These are phyloP conservation scores for Halyomorpha halys DNA, from an alignment of 1,140 invertebrate species.

Conservation along the genomic window DNA sequence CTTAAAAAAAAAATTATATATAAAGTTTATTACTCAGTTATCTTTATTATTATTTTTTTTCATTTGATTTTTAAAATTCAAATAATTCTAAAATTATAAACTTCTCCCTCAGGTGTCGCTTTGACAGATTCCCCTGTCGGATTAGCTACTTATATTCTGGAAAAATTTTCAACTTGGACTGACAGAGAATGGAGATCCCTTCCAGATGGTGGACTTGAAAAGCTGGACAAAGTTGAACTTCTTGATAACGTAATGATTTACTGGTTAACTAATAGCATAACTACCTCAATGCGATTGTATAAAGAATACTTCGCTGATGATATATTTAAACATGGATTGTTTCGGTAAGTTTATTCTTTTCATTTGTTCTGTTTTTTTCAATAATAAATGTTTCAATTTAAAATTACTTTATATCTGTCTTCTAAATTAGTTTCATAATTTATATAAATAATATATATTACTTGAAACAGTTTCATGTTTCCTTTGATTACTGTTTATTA, in stretches of 20 bases:
- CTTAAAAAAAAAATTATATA: too few relatives aligned
- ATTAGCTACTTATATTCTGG: conserved; percentile 58
- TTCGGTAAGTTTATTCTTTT: conserved; percentile 37
- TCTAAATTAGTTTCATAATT: too few relatives aligned
- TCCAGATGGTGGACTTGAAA: conserved; percentile 57
- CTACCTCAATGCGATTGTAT: conserved; percentile 65
- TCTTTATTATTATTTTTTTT: too few relatives aligned
- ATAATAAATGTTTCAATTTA: conserved; percentile 13
- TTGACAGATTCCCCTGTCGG: conserved; percentile 52
- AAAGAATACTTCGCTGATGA: conserved; percentile 45
- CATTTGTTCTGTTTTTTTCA: too few relatives aligned
- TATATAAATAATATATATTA: too few relatives aligned
- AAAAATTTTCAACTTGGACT: conserved; percentile 60
- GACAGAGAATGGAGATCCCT: conserved; percentile 45
- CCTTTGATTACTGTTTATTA: too few relatives aligned
- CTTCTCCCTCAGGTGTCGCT: conserved; percentile 41
- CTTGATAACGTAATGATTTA: conserved; percentile 85
- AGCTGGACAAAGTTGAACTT: conserved; percentile 58
- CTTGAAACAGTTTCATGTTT: too few relatives aligned
- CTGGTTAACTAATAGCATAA: conserved; percentile 66
- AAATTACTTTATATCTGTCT: background rate
- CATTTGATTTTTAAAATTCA: too few relatives aligned
- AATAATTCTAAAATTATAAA: background rate
- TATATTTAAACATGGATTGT: conserved; percentile 33
- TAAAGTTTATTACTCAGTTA: too few relatives aligned